Conservation (phyloP, 2,888 invertebrate genomes). For the Drosophila atripex region DNA sequence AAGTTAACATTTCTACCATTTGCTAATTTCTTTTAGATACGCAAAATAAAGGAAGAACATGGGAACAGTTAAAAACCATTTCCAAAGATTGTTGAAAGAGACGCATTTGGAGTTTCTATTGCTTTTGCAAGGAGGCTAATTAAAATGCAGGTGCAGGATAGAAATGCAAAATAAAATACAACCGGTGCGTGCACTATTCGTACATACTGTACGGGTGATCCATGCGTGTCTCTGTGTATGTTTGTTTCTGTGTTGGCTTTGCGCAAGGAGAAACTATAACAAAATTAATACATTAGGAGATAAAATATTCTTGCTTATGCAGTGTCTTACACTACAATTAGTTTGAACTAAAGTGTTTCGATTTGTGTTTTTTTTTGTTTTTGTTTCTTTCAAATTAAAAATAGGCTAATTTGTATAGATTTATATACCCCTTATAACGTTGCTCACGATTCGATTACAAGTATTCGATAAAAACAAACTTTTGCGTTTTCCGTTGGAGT, state of each 20-base stretch:
- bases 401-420: slow-evolving; percentile 65
- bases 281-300: slow-evolving; percentile 75
- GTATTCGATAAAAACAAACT: slow-evolving; percentile 74
- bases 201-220: slow-evolving; percentile 51
- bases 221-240: slow-evolving; percentile 27
- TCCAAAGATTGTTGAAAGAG: slow-evolving; percentile 10
- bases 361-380: slow-evolving; percentile 49
- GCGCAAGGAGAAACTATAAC: slow-evolving; percentile 66
- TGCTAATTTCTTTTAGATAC: slow-evolving; percentile 40
- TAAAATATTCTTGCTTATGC: slow-evolving; percentile 73
- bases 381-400: slow-evolving; percentile 57
- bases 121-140: slow-evolving; percentile 5
- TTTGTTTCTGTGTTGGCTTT: slow-evolving; percentile 21
- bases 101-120: slow-evolving; percentile 1
- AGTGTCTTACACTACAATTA: slow-evolving; percentile 74
- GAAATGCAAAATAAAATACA: slow-evolving; percentile 70
- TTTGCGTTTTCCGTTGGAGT: slow-evolving; percentile 31
- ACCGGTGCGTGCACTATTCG: slow-evolving; percentile 54
- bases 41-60: slow-evolving; percentile 16
- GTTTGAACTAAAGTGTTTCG: slow-evolving; percentile 76
- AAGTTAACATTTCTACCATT: slow-evolving; percentile 58
- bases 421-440: slow-evolving; percentile 66
- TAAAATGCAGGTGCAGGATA: slow-evolving; percentile 64
- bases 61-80: slow-evolving; percentile 14
- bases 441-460: slow-evolving; percentile 74